Base-by-base conservation (phyloP, 92 coral and sea anemone genomes). In the Heliopora coerulea region DNA sequence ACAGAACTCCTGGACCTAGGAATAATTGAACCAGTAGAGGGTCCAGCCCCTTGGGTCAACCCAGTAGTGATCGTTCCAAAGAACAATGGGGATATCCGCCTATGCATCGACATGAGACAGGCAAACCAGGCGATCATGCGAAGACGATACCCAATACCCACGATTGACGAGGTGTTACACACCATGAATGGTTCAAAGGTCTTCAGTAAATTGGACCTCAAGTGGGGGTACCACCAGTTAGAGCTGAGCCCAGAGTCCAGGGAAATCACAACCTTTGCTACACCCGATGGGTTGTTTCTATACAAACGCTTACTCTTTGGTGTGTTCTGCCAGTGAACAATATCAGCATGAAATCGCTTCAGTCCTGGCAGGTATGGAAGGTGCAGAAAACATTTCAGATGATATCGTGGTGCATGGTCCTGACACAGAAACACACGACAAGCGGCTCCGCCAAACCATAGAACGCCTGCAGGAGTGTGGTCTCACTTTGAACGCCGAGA, bases 391-490 rank as follows among this genome's bases (percentile, higher is more conserved):
- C 78, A 79, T 74, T 37, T 86, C 91, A 1, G 91, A 86, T 67
- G 87, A 86, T 64, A 86, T 86, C 24, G 67, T 73, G 20, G 85
- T 83, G 42, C 87, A 86, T 24, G 85, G 61, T n/a, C 79, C 73
- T 7, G 77, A 83, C 83, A 65, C 60, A 44, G 46, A 59, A 24
- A 68, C 78, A 31, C 85, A 86, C 68, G 79, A 79, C 70, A 49
- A 59, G 83, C 80, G 82, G 29, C 80, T 86, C 20, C 59, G 54
- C 26, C 59, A 75, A 46, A 58, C 58, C 27, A 42, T 86, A 20
- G 48, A 79, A 21, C 78, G 85, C 6, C 68, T 86, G 44, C 50
- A 49, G 0, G 82, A 79, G 39, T 41, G 87, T 27, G 83, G 83
- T 34, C 72, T 83, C 57, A 86, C 88, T 28, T 75, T 79, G 48